These are phyloP conservation scores for Oreortyx pictus DNA, from an alignment of 2,797 vertebrate species.

Conservation along the genomic window DNA sequence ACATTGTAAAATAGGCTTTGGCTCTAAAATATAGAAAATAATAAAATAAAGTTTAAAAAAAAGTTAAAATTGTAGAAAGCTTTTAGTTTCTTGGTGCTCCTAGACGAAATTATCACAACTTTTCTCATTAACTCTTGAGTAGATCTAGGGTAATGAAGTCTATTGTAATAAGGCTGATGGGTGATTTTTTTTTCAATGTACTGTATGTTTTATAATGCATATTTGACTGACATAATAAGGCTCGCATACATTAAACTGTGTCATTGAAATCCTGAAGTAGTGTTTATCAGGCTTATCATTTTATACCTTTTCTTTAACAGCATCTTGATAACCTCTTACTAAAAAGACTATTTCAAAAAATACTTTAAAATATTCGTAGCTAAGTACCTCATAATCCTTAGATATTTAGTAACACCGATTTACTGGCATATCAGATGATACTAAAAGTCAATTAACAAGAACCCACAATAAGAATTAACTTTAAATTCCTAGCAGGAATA, in stretches of 20 bases:
- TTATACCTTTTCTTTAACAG: background rate
- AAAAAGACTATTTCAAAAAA: constrained; percentile 1
- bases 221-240: background rate
- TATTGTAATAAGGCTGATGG: background rate
- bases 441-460: constrained; percentile 27
- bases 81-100: background rate
- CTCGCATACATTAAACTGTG: background rate
- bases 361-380: background rate
- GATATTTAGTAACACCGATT: constrained; percentile 16
- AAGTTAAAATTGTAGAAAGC: background rate
- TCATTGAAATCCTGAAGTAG: background rate
- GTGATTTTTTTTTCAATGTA: background rate
- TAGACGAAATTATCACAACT: background rate
- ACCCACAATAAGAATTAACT: background rate
- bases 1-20: background rate
- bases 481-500: background rate
- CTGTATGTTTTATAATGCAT: background rate
- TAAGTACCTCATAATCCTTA: background rate
- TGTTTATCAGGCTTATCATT: background rate
- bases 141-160: background rate
- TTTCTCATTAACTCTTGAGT: background rate
- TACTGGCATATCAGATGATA: background rate
- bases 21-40: background rate
- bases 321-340: background rate
- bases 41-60: background rate